Evolutionary conservation across 2,797 vertebrate genomes (phyloP).

Genomic region (Myotis vivesi): DNA sequence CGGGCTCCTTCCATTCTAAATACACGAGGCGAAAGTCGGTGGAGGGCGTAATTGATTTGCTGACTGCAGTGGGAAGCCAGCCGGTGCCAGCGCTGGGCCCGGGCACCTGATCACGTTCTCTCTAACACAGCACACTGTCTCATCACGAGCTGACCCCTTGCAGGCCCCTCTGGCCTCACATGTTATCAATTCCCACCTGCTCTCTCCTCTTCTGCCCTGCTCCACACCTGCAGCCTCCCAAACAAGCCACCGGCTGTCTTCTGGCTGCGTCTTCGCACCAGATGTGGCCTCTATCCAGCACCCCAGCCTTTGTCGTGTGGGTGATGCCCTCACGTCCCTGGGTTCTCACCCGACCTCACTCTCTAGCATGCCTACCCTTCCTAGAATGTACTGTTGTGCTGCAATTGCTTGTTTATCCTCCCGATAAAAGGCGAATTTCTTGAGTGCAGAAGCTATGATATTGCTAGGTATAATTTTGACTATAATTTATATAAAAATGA

Average conservation of each 20-base stretch:
- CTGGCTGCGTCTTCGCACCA: neutral
- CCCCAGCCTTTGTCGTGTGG: neutral
- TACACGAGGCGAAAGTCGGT: conserved; percentile 84
- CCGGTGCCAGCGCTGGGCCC: neutral
- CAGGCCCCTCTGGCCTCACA: neutral
- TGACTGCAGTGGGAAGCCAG: conserved; percentile 64
- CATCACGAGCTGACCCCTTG: conserved; percentile 8
- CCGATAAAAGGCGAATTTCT: neutral
- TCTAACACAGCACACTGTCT: neutral
- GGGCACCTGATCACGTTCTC: neutral
- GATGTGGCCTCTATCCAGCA: neutral
- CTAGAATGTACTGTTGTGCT: neutral
- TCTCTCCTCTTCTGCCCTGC: neutral
- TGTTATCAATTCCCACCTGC: conserved; percentile 40
- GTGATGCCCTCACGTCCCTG: neutral
- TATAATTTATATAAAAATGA: neutral
- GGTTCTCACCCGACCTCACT: neutral
- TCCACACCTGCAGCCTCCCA: conserved; percentile 52
- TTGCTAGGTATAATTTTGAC: neutral
- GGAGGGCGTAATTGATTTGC: conserved; percentile 84
- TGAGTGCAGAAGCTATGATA: neutral
- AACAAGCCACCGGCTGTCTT: neutral
- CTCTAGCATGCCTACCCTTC: neutral
- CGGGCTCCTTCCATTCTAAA: conserved; percentile 83
- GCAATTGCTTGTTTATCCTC: neutral